These are phyloP conservation scores for Drosophila ochracea DNA, from an alignment of 2,888 invertebrate species.

Conservation along the genomic window DNA sequence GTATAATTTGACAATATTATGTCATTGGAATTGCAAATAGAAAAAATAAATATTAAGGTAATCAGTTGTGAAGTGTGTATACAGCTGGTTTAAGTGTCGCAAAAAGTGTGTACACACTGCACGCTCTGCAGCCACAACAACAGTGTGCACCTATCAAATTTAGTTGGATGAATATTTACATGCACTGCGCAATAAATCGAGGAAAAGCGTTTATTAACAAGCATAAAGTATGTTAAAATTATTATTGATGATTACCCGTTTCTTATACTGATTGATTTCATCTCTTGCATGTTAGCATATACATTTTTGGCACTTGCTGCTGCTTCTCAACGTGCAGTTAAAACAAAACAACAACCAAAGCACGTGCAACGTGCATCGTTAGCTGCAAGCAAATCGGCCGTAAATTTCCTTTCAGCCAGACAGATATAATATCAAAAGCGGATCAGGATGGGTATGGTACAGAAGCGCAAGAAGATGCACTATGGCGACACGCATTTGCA, in stretches of 20 bases:
- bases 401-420: slow-evolving; percentile 4
- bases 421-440: slow-evolving; percentile 12
- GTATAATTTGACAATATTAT: not conserved
- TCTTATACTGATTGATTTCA: not conserved
- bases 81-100: slow-evolving; percentile 26
- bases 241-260: not conserved
- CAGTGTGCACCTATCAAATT: slow-evolving; percentile 30
- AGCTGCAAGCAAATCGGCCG: slow-evolving; percentile 16
- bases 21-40: slow-evolving; percentile 9
- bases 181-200: slow-evolving; percentile 59
- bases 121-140: not conserved
- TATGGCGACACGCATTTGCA: slow-evolving; percentile 92
- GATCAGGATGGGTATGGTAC: slow-evolving; percentile 87
- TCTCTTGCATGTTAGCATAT: not conserved
- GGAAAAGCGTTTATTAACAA: slow-evolving; percentile 18
- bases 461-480: slow-evolving; percentile 92
- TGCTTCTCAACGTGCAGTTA: not conserved
- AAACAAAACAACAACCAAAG: slow-evolving; percentile 40
- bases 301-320: not conserved
- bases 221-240: slow-evolving; percentile 19
- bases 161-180: slow-evolving; percentile 28
- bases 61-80: slow-evolving; percentile 23
- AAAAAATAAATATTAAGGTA: slow-evolving; percentile 28
- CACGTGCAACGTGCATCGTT: slow-evolving; percentile 71
- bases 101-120: slow-evolving; percentile 40